Evolutionary conservation across 2,797 vertebrate species (phyloP).

Genomic region (Parambassis ranga): DNA sequence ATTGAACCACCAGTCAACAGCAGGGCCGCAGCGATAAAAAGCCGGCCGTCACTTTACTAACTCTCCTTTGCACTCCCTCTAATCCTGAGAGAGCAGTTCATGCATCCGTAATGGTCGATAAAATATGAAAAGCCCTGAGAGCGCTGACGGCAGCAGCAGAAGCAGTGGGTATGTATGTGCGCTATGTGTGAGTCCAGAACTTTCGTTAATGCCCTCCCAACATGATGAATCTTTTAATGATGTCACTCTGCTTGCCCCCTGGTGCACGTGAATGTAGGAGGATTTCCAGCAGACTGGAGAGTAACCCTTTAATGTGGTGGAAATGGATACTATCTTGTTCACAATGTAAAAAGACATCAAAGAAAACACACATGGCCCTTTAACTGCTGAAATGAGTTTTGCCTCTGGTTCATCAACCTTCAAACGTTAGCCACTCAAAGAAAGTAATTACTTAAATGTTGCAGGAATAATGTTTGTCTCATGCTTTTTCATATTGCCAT

Average conservation of each 20-base stretch:
- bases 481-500: background rate
- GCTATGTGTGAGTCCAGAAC: conserved; percentile 19
- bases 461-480: background rate
- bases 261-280: conserved; percentile 30
- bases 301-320: conserved; percentile 53
- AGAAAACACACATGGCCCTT: conserved; percentile 14
- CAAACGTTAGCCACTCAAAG: conserved; percentile 14
- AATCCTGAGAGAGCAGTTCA: conserved; percentile 62
- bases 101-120: conserved; percentile 65
- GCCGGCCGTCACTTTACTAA: conserved; percentile 3
- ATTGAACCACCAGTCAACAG: conserved; percentile 37
- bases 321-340: conserved; percentile 49
- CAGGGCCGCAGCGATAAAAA: conserved; percentile 34
- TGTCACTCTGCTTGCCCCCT: conserved; percentile 31
- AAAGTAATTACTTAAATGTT: background rate
- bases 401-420: conserved; percentile 18
- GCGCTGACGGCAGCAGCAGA: conserved; percentile 58
- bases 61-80: conserved; percentile 22
- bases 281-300: conserved; percentile 41
- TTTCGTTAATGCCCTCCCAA: conserved; percentile 38
- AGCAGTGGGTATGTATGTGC: conserved; percentile 1
- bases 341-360: conserved; percentile 46
- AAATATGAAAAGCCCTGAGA: conserved; percentile 62
- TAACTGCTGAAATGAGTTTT: conserved; percentile 8
- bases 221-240: conserved; percentile 53